Percentiles rank a stretch among this genome's conserved stretches.
phyloP scores from a whole-genome alignment of 1,140 invertebrate genomes.

The Vollenhovia emeryi region DNA sequence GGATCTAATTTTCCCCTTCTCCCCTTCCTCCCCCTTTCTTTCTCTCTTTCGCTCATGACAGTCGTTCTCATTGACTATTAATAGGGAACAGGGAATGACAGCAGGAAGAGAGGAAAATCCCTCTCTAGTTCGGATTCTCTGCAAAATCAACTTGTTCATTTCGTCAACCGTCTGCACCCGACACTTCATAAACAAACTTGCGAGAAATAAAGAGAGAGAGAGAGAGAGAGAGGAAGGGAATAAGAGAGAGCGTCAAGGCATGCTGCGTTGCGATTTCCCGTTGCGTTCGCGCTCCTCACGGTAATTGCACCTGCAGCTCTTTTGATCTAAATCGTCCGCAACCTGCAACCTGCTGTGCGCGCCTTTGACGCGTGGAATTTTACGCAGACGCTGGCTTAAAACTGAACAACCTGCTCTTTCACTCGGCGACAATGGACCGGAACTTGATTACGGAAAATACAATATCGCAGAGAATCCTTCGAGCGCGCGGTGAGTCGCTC shows the following conservation, averaged over 20 bases:
- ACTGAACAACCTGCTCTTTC: conserved; percentile 18
- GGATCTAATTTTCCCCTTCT: conserved; percentile 57
- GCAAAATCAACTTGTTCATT: conserved; percentile 55
- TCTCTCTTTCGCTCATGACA: neutral
- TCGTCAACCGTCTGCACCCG: conserved; percentile 43
- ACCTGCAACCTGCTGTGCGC: neutral
- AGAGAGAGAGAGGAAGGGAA: neutral
- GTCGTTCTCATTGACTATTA: conserved; percentile 64
- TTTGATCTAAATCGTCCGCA: conserved; percentile 10
- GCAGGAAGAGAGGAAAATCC: conserved; percentile 8
- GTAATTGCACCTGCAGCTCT: conserved; percentile 41
- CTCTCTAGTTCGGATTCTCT: neutral
- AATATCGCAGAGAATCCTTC: conserved; percentile 12
- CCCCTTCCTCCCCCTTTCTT: neutral
- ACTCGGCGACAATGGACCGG: conserved; percentile 9
- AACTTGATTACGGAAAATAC: conserved; percentile 42
- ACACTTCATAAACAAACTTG: conserved; percentile 57
- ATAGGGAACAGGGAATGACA: conserved; percentile 15
- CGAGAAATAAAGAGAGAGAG: neutral
- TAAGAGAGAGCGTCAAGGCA: conserved; percentile 5
- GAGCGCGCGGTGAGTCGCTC: neutral
- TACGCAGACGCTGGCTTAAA: conserved; percentile 13
- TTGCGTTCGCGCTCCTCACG: neutral
- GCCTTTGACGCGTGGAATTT: conserved; percentile 27
- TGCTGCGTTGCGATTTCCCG: conserved; percentile 5